Evolutionary conservation across 2,888 invertebrate species (phyloP), one percentile per base, ranked within the genome.

Genomic region (Euspilapteryx auroguttella): DNA sequence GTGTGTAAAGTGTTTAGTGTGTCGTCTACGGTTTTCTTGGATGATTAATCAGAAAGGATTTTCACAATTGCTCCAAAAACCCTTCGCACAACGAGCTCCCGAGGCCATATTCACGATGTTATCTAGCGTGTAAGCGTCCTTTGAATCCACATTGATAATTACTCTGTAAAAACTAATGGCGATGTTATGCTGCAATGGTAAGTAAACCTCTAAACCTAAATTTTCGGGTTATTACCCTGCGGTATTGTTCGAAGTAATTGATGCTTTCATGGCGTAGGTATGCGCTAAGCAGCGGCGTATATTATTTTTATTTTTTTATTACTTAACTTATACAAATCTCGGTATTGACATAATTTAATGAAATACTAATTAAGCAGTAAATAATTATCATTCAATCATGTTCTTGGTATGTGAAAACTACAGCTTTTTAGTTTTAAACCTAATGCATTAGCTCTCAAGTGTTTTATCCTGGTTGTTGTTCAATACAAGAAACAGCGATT

Each of bases 91-190:
- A 66, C 79, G 57, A 73, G 56, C 55, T 58, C 62, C 65, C 64
- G 53, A 80, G 80, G 81, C 81, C 81, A 81, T 82, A 81, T 81
- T 81, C 81, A 80, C 71, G 76, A 78, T 78, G 76, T 77, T 78
- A 78, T 78, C 78, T 76, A 59, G 63, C 49, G 59, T 71, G 59
- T 69, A 66, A 75, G 73, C 75, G 69, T 76, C 69, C 57, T 62
- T 50, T 45, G 57, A 62, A 64, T 65, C 53, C 61, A 57, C 64
- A 69, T 68, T 64, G 56, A 64, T 63, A 56, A 53, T 63, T 63
- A 56, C 46, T 50, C 49, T 47, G 52, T 51, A 48, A 53, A 59
- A 61, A 57, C 46, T 48, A 53, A 57, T 24, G 58, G 65, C 62
- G 47, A 75, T 75, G 73, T 73, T 75, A 71, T 52, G 71, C 63